Evolutionary conservation across 2,113 vertebrate genomes (phyloP).

Genomic region (Chaetops frenatus): DNA sequence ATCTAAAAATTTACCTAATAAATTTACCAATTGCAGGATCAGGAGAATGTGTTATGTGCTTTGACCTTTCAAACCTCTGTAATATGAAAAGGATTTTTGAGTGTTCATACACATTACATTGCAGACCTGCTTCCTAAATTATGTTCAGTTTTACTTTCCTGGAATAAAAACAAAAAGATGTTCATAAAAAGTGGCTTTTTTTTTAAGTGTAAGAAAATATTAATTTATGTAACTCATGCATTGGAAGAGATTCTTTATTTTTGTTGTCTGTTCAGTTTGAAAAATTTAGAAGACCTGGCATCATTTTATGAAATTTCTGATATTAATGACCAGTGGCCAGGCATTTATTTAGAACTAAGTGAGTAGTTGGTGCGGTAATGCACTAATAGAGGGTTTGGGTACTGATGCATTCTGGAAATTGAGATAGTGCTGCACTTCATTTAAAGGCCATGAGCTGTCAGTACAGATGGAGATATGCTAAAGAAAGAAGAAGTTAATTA

Average conservation of each 20-base stretch:
- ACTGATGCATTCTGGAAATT: background rate
- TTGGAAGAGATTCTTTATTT: background rate
- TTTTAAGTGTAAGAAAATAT: background rate
- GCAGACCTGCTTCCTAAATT: background rate
- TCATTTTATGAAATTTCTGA: background rate
- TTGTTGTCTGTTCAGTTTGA: background rate
- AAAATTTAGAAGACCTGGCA: background rate
- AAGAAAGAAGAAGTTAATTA: background rate
- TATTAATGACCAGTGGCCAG: background rate
- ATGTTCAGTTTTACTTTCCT: background rate
- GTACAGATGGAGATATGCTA: background rate
- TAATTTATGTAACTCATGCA: background rate
- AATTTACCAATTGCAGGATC: background rate
- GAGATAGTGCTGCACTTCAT: background rate
- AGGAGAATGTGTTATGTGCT: background rate
- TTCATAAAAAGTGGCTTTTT: background rate
- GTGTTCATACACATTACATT: background rate
- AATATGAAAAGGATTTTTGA: background rate
- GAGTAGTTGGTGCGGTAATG: background rate
- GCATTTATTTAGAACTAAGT: background rate
- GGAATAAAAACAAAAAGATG: background rate
- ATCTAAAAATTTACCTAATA: background rate
- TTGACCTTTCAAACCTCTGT: background rate
- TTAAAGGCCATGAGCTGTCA: background rate
- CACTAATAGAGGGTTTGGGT: background rate